Percentiles rank a stretch among this genome's conserved stretches.
These are phyloP conservation scores for Odontocolon sp. DNA, from an alignment of 2,888 invertebrate genomes.

Conservation along the genomic window DNA sequence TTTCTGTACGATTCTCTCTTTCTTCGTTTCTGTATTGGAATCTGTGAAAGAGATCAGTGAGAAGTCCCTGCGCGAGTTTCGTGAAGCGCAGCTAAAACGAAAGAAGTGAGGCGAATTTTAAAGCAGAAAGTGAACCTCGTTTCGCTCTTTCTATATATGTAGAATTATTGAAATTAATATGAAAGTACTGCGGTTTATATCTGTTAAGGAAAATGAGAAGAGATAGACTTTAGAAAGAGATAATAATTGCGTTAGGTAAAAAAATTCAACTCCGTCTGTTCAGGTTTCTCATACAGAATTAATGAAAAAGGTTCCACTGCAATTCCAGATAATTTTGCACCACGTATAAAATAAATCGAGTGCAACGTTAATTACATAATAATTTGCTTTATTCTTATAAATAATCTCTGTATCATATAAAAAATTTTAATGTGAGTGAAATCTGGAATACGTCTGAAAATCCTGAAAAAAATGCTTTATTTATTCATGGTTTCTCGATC, in stretches of 20 bases:
- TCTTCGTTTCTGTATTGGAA: conserved; percentile 43
- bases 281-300: conserved; percentile 33
- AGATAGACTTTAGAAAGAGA: conserved; percentile 47
- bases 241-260: conserved; percentile 45
- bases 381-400: too few relatives aligned
- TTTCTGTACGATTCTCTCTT: conserved; percentile 22
- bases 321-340: too few relatives aligned
- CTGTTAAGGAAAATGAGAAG: conserved; percentile 42
- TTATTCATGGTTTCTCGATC: too few relatives aligned
- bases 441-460: too few relatives aligned
- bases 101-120: conserved; percentile 4
- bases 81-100: conserved; percentile 22
- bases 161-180: conserved; percentile 56
- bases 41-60: conserved; percentile 39
- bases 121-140: conserved; percentile 18
- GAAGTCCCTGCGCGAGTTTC: conserved; percentile 11
- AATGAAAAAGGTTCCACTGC: too few relatives aligned
- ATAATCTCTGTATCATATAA: too few relatives aligned
- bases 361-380: neutral
- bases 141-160: conserved; percentile 41
- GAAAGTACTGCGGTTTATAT: conserved; percentile 43
- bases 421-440: too few relatives aligned
- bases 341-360: neutral
- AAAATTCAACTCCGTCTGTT: conserved; percentile 1
- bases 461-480: too few relatives aligned